Evolutionary conservation across 2,113 vertebrate species (phyloP).

Genomic region (Marcusenius ussheri): DNA sequence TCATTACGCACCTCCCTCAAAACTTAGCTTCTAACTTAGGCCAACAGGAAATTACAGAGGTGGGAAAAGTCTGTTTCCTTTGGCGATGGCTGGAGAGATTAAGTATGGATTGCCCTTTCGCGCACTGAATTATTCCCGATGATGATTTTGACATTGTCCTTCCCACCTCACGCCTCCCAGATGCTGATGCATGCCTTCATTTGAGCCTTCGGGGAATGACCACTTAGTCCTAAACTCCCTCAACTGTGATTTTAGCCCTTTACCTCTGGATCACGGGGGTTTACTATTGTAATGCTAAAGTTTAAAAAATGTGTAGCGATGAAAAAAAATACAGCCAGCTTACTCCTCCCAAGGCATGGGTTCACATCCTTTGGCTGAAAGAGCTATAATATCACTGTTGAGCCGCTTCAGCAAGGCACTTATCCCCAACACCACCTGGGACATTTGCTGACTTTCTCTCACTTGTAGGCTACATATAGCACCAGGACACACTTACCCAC

Average conservation of each 20-base stretch:
- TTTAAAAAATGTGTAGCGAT: neutral
- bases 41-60: conserved; percentile 12
- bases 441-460: neutral
- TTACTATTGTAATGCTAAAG: neutral
- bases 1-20: conserved; percentile 14
- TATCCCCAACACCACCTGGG: neutral
- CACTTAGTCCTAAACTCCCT: neutral
- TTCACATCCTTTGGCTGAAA: neutral
- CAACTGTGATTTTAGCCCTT: neutral
- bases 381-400: neutral
- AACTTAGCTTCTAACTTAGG: neutral
- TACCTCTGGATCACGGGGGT: neutral
- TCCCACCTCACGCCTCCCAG: neutral
- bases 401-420: neutral
- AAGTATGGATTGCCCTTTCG: neutral
- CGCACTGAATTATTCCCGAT: neutral
- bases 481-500: neutral
- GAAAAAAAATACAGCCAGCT: neutral
- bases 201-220: neutral
- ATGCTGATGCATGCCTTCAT: neutral
- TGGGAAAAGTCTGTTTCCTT: neutral
- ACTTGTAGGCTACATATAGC: neutral
- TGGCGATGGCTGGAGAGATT: neutral
- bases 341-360: neutral
- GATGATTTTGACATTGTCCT: conserved; percentile 3